Evolutionary conservation across 2,797 vertebrate species (phyloP).

Genomic region (Rhadinocentrus ornatus): DNA sequence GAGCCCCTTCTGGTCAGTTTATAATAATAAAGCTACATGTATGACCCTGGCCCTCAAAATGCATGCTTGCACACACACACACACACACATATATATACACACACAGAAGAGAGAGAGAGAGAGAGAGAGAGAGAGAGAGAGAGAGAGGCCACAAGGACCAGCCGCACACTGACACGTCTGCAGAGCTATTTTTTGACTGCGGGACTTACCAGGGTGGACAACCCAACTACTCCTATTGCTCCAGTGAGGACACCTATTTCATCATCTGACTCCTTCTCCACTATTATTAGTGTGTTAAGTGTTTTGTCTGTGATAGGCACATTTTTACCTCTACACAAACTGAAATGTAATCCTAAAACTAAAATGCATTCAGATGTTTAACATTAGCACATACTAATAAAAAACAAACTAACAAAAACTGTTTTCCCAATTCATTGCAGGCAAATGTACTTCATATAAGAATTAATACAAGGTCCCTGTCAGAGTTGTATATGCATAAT

Average conservation of each 20-base stretch:
- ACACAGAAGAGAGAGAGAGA: neutral
- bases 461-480: neutral
- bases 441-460: neutral
- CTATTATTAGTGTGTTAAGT: constrained; percentile 39
- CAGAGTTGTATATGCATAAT: neutral
- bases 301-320: constrained; percentile 18
- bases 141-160: constrained; percentile 62
- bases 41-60: constrained; percentile 48
- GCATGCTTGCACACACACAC: constrained; percentile 21
- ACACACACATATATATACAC: constrained; percentile 59
- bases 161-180: constrained; percentile 81
- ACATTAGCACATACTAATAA: neutral
- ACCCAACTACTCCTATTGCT: constrained; percentile 61
- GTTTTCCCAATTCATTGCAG: neutral
- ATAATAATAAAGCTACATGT: constrained; percentile 60
- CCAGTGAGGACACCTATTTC: constrained; percentile 47
- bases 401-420: neutral
- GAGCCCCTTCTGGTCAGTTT: constrained; percentile 30
- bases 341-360: neutral
- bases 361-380: neutral
- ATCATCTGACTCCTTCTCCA: constrained; percentile 56
- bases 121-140: constrained; percentile 35
- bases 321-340: neutral
- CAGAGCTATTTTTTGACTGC: constrained; percentile 77
- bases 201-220: constrained; percentile 78